phyloP scores from a whole-genome alignment of 2,113 vertebrate genomes.

The Irena cyanogastra region DNA sequence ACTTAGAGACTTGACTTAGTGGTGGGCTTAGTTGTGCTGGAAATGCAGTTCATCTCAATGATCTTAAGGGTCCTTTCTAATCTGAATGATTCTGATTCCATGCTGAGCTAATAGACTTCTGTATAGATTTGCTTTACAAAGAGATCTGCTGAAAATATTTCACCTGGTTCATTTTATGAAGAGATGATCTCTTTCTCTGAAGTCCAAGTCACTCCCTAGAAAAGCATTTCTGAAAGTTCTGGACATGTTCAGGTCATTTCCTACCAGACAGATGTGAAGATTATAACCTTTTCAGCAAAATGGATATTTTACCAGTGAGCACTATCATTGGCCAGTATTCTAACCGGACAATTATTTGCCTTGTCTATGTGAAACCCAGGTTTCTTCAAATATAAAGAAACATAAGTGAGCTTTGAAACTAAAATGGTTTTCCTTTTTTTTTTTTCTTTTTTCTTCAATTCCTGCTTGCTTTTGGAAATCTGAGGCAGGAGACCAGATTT shows the following conservation, averaged over 20 bases:
- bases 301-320: background rate
- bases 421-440: background rate
- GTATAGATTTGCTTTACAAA: background rate
- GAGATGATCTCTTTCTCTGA: background rate
- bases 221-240: background rate
- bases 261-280: background rate
- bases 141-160: background rate
- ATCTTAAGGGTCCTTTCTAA: background rate
- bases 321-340: background rate
- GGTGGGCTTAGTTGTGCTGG: background rate
- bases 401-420: background rate
- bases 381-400: background rate
- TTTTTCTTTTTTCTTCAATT: background rate
- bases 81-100: background rate
- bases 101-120: background rate
- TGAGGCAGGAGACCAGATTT: background rate
- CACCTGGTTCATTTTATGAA: background rate
- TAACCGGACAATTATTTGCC: background rate
- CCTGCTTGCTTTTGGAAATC: background rate
- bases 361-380: background rate
- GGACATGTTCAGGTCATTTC: fast-evolving
- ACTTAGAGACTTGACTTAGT: no score
- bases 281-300: background rate
- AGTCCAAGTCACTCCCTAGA: background rate
- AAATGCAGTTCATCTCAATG: background rate